Evolutionary conservation across 2,888 invertebrate genomes (phyloP), one percentile per base, ranked within the genome.

Genomic region (Xestia ashworthii): DNA sequence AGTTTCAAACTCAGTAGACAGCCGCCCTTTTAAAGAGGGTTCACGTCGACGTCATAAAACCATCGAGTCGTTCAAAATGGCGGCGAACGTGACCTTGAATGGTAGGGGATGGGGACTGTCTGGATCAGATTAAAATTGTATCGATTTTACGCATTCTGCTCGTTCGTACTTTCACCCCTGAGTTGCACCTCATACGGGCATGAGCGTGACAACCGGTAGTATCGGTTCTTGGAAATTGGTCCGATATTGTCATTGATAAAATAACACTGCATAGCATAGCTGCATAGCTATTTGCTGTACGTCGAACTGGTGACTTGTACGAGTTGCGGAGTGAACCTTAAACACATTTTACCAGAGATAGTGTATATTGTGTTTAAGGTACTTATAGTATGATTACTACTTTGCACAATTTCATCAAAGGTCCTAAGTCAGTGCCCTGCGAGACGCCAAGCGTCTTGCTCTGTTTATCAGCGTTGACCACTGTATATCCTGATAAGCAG

Each of bases 81-180:
- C 93, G 89, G 90, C 87, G 85, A 75, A 76, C 66, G 79, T 88
- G 90, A 93, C 94, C 94, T 94, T 94, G 93, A 92, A 93, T 90
- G 81, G 85, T 77, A 81, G 75, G 84, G 89, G 85, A 84, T 79
- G 88, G 88, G 88, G 88, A 74, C 81, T 82, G 94, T 93, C 93
- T 94, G 92, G 91, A 90, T 90, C 90, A 87, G 90, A 89, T 91
- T 91, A 88, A 86, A 87, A 86, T 80, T 71, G 67, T 80, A 87
- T 87, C 76, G 87, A 87, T 87, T 82, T 81, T 75, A 78, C 78
- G 83, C 78, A 79, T 80, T 64, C 69, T 70, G 71, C 69, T 50
- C 58, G 64, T 46, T 74, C 55, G 68, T 73, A 85, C 79, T 83
- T 85, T 87, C 87, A 80, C 81, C 75, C 75, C 67, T 58, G 69